Percentiles rank a stretch among this genome's conserved stretches.
These are phyloP conservation scores for Brachypalpus laphriformis DNA, from an alignment of 2,888 invertebrate genomes.

Conservation along the genomic window DNA sequence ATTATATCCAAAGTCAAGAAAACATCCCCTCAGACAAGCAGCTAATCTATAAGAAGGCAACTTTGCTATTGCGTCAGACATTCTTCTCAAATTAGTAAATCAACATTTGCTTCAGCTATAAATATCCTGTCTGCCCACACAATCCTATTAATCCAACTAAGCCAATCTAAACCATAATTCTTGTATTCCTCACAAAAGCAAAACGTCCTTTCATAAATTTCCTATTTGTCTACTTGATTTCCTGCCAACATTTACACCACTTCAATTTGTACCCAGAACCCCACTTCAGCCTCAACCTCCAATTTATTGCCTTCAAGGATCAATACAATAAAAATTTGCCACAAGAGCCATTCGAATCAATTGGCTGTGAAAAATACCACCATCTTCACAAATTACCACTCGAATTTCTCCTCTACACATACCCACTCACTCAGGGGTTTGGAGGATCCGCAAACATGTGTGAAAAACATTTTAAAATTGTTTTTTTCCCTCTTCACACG, in stretches of 20 bases:
- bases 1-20: too few relatives aligned
- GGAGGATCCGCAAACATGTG: slow-evolving; percentile 7
- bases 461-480: background rate
- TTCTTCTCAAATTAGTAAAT: too few relatives aligned
- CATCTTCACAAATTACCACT: slow-evolving; percentile 55
- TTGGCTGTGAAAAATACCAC: slow-evolving; percentile 65
- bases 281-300: background rate
- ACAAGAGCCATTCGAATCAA: slow-evolving; percentile 70
- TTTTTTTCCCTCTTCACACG: background rate
- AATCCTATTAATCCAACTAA: background rate
- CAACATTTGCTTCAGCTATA: too few relatives aligned
- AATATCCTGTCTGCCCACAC: background rate
- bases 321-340: slow-evolving; percentile 69
- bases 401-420: slow-evolving; percentile 15
- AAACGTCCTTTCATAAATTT: slow-evolving; percentile 10
- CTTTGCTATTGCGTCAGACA: too few relatives aligned
- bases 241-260: slow-evolving; percentile 25
- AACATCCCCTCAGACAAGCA: too few relatives aligned
- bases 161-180: slow-evolving; percentile 5
- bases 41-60: too few relatives aligned
- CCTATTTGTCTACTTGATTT: slow-evolving; percentile 32
- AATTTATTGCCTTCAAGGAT: slow-evolving; percentile 51
- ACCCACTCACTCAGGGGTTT: background rate
- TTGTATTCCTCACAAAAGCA: background rate
- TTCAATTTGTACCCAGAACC: background rate